phyloP scores from a whole-genome alignment of 2,797 vertebrate genomes.

The Arctocebus calabarensis region DNA sequence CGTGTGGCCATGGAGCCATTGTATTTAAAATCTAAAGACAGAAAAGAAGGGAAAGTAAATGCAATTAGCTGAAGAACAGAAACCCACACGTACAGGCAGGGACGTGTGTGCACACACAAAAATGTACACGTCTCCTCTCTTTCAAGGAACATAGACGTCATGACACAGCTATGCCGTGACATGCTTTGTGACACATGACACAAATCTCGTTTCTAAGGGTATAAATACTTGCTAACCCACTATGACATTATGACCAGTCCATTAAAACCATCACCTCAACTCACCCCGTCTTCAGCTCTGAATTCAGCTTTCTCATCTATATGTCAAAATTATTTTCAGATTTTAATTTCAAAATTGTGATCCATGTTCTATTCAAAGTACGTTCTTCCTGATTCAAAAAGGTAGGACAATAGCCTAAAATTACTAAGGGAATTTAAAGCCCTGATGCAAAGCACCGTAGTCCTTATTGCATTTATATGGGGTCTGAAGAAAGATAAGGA shows the following conservation, averaged over 20 bases:
- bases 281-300: background rate
- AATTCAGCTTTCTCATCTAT: background rate
- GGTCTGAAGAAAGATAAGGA: background rate
- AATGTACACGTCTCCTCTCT: background rate
- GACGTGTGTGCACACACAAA: background rate
- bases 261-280: background rate
- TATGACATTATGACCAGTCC: background rate
- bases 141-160: background rate
- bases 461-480: background rate
- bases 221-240: background rate
- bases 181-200: no score
- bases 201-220: background rate
- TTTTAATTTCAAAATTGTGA: constrained; percentile 3
- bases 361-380: background rate
- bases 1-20: background rate
- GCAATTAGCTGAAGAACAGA: constrained; percentile 22
- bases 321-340: background rate
- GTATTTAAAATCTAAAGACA: constrained; percentile 2
- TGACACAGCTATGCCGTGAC: no score
- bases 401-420: background rate
- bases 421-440: constrained; percentile 21
- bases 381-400: background rate
- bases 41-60: background rate
- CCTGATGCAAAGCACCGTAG: background rate
- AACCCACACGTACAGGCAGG: no score